Evolutionary conservation across 2,797 vertebrate species (phyloP), one percentile per base, ranked within the genome.

Genomic region (Nannoperca australis): DNA sequence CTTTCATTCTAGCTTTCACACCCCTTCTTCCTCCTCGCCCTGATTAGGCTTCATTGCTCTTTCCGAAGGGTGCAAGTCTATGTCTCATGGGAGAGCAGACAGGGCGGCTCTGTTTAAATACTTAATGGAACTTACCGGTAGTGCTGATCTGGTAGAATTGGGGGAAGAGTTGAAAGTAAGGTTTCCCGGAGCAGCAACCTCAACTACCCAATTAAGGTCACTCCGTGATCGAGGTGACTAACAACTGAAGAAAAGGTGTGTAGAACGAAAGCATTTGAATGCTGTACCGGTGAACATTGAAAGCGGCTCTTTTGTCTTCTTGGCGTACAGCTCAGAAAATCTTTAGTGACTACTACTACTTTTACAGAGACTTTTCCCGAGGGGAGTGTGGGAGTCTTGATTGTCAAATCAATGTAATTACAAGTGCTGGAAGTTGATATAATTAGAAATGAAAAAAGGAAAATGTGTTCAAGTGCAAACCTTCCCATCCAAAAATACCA

Each of bases 101-200:
- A 3, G 42, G 68, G 71, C 38, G 17, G 54, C 81, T 76, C 75
- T 75, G 77, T 87, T 91, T 90, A 85, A 91, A 90, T 88, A 86
- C 80, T 90, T 89, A 85, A 92, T 88, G 60, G 79, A 80, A 82
- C 67, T 82, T 75, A 78, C 63, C 54, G 30, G 59, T 27, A 62
- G 72, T 30, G 65, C 78, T 75, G 82, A 86, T 88, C 79, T 81
- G 77, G 87, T 85, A 32, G 81, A 86, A 85, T 56, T 58, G 67
- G 63, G 63, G 72, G 62, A 27, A 69, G 38, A 78, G 73, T 70
- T 81, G 54, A 85, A 76, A 82, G 70, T 44, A 36, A 68, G 78
- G 56, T 76, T 79, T 68, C 62, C 47, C 70, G 63, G 81, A 74
- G 83, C 76, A 55, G 53, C 22, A 36, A 85, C 88, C 77, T 88